A percentile compares a stretch with the other conserved stretches of the same genome.
phyloP scores from a whole-genome alignment of 2,888 invertebrate species.

The Lampropteryx suffumata region DNA sequence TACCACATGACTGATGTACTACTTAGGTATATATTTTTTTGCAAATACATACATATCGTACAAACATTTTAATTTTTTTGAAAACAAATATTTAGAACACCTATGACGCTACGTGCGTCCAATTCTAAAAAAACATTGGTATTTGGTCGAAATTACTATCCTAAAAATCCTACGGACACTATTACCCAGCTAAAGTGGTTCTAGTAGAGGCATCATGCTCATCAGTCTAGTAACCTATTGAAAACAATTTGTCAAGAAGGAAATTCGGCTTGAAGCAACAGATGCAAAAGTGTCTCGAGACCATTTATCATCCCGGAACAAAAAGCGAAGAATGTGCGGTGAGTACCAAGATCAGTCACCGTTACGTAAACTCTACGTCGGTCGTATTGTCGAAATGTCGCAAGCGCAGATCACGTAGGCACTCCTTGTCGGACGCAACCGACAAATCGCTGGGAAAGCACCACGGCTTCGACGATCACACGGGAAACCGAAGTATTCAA shows the following conservation, averaged over 20 bases:
- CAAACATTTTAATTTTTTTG: no score
- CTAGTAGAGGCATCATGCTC: background rate
- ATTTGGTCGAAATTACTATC: no score
- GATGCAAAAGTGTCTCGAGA: conserved; percentile 34
- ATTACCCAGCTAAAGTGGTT: background rate
- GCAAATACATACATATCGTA: no score
- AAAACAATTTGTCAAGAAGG: conserved; percentile 15
- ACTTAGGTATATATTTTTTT: no score
- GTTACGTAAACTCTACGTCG: conserved; percentile 57
- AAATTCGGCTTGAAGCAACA: conserved; percentile 23
- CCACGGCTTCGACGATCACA: conserved; percentile 52
- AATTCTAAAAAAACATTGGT: no score
- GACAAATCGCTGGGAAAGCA: conserved; percentile 58
- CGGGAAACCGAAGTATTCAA: conserved; percentile 51
- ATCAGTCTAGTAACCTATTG: conserved; percentile 10
- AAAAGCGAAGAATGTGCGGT: conserved; percentile 35
- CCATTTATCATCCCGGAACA: conserved; percentile 38
- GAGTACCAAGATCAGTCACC: conserved; percentile 37
- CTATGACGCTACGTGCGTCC: no score
- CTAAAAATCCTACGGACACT: no score
- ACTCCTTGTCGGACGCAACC: conserved; percentile 52
- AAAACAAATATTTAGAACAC: no score
- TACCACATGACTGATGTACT: no score
- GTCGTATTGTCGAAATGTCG: conserved; percentile 71
- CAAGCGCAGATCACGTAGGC: conserved; percentile 65